Evolutionary conservation across 2,113 vertebrate species (phyloP).

Genomic region (Andinoacara biseriatus): DNA sequence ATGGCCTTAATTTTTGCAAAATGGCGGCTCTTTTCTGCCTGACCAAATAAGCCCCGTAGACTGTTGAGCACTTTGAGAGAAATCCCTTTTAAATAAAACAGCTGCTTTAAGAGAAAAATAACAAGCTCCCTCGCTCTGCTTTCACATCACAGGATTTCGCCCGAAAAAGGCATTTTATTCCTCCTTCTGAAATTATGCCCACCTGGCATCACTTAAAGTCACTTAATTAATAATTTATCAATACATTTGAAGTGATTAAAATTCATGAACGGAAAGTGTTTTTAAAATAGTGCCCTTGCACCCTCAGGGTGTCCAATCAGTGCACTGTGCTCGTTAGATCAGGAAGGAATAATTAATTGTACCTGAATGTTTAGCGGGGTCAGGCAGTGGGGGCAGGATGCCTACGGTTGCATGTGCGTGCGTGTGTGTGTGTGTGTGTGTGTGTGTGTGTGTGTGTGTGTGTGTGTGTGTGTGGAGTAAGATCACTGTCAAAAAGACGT

Average conservation of each 20-base stretch:
- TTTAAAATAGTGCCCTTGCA: slow-evolving; percentile 81
- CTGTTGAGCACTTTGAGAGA: slow-evolving; percentile 55
- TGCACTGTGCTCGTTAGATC: slow-evolving; percentile 77
- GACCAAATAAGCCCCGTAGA: slow-evolving; percentile 74
- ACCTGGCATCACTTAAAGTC: slow-evolving; percentile 85
- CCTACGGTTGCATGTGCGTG: slow-evolving; percentile 50
- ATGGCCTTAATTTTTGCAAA: slow-evolving; percentile 67
- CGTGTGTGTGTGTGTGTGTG: neutral
- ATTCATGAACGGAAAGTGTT: slow-evolving; percentile 85
- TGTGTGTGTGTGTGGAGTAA: no score
- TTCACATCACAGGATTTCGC: slow-evolving; percentile 72
- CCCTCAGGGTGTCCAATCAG: slow-evolving; percentile 79
- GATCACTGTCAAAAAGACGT: no score
- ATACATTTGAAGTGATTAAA: slow-evolving; percentile 85
- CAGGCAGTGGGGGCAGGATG: slow-evolving; percentile 71
- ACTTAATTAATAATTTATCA: slow-evolving; percentile 86
- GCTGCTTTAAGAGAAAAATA: slow-evolving; percentile 71
- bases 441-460: no score
- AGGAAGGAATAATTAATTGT: slow-evolving; percentile 84
- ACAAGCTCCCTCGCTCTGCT: slow-evolving; percentile 60
- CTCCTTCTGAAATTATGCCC: slow-evolving; percentile 82
- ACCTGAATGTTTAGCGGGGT: slow-evolving; percentile 83
- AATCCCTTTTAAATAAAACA: slow-evolving; percentile 68
- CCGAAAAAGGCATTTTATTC: slow-evolving; percentile 76
- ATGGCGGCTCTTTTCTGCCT: slow-evolving; percentile 48